Conservation (phyloP, 2,797 vertebrate species). For the Potorous gilbertii region DNA sequence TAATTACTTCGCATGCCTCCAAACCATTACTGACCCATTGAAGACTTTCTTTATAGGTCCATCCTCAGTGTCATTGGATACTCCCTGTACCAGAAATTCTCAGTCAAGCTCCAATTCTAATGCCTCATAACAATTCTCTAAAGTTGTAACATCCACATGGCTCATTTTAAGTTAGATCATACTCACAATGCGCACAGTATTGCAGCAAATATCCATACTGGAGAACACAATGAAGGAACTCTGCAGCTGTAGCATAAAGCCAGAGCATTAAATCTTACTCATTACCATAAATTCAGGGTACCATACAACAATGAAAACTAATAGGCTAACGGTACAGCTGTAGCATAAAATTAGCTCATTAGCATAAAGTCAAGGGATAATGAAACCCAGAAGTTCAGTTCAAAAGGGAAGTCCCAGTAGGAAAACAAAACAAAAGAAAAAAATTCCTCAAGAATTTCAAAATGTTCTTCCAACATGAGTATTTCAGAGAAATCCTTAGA, state of each 20-base stretch:
- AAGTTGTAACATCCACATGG: neutral
- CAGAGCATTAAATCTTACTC: neutral
- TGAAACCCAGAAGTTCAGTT: neutral
- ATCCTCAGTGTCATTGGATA: neutral
- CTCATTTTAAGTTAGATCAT: neutral
- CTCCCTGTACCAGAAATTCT: neutral
- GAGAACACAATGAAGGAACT: neutral
- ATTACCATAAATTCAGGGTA: neutral
- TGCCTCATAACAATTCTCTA: neutral
- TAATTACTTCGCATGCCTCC: neutral
- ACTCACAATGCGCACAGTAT: neutral
- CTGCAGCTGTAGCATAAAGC: neutral
- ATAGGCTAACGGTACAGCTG: neutral
- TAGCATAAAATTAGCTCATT: neutral
- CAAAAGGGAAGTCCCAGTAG: neutral
- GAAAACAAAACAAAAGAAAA: neutral
- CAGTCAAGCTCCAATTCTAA: neutral
- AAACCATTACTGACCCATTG: neutral
- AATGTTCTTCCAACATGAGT: neutral
- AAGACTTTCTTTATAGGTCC: neutral
- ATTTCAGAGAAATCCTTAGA: neutral
- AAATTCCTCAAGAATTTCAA: neutral
- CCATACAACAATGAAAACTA: neutral
- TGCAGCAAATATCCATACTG: neutral
- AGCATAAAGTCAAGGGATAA: neutral